phyloP scores from a whole-genome alignment of 2,888 invertebrate genomes.

The Drosophila basisetae region DNA sequence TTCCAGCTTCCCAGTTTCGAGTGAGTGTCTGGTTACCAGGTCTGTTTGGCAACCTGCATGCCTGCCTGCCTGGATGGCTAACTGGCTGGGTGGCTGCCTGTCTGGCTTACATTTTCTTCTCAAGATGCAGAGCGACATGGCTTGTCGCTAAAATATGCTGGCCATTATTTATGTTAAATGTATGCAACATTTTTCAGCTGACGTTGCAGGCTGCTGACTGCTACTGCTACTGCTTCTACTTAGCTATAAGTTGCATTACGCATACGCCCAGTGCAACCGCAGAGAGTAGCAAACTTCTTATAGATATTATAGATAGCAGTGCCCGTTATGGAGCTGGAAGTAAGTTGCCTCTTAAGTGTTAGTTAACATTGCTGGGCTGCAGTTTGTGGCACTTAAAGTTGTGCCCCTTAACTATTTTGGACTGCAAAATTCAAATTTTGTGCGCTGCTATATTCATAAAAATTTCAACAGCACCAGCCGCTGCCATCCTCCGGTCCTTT shows the following conservation, averaged over 20 bases:
- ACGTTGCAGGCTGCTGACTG: slow-evolving; percentile 28
- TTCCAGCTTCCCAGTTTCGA: slow-evolving; percentile 15
- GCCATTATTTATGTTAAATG: slow-evolving; percentile 71
- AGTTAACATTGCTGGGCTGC: slow-evolving; percentile 43
- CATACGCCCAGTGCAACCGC: slow-evolving; percentile 26
- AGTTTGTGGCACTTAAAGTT: slow-evolving; percentile 49
- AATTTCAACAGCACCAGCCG: slow-evolving; percentile 60
- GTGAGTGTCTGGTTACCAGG: slow-evolving; percentile 22
- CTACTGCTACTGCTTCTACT: neutral
- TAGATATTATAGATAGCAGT: slow-evolving; percentile 25
- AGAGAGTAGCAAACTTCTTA: slow-evolving; percentile 24
- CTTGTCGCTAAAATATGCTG: slow-evolving; percentile 64
- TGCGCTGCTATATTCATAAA: slow-evolving; percentile 56
- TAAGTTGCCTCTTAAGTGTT: slow-evolving; percentile 38
- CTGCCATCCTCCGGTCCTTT: slow-evolving; percentile 10
- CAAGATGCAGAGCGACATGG: slow-evolving; percentile 43
- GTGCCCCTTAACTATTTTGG: slow-evolving; percentile 40
- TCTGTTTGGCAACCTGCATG: slow-evolving; percentile 5
- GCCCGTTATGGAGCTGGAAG: slow-evolving; percentile 30
- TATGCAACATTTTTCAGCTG: slow-evolving; percentile 62
- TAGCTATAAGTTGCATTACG: slow-evolving; percentile 16
- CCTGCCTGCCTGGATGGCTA: slow-evolving; percentile 6
- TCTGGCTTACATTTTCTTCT: slow-evolving; percentile 26
- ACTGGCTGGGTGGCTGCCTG: slow-evolving; percentile 8
- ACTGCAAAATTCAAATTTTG: slow-evolving; percentile 51